Conservation (phyloP, 37 sponge, comb jelly and placozoan species). For the Dysidea cf. avara region DNA sequence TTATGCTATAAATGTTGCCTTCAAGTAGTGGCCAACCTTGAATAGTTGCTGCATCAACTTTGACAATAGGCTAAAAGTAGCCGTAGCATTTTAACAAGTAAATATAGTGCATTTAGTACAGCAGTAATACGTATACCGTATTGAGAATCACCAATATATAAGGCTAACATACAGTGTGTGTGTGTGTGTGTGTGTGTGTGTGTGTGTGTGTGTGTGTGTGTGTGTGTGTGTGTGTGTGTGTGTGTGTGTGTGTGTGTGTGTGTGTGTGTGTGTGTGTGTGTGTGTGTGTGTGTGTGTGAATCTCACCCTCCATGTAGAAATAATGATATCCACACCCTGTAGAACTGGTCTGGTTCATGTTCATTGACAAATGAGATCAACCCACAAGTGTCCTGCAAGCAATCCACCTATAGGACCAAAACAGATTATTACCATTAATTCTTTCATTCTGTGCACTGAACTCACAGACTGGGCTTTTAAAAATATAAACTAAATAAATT, state of each 20-base stretch:
- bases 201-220: conserved; percentile 7
- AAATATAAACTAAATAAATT: too few relatives aligned
- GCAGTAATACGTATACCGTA: too few relatives aligned
- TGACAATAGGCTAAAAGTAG: too few relatives aligned
- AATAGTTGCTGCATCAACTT: too few relatives aligned
- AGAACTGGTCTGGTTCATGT: conserved; percentile 86
- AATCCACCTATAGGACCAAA: conserved; percentile 73
- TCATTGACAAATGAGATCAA: conserved; percentile 59
- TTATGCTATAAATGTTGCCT: too few relatives aligned
- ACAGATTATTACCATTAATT: too few relatives aligned
- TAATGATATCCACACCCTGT: conserved; percentile 74
- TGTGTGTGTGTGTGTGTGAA: conserved; percentile 2
- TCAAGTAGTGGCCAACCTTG: too few relatives aligned
- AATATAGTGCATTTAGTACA: too few relatives aligned
- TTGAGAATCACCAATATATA: neutral
- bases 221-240: conserved; percentile 30
- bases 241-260: conserved; percentile 23
- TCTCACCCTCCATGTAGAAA: conserved; percentile 53
- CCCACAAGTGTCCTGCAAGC: conserved; percentile 84
- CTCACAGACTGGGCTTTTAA: too few relatives aligned
- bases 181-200: neutral
- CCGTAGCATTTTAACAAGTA: too few relatives aligned
- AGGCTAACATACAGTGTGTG: neutral
- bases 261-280: conserved; percentile 30
- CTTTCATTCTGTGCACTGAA: too few relatives aligned